A percentile compares a stretch with the other conserved stretches of the same genome.
Conservation (phyloP, 2,888 invertebrate species). For the Yponomeuta cagnagella region DNA sequence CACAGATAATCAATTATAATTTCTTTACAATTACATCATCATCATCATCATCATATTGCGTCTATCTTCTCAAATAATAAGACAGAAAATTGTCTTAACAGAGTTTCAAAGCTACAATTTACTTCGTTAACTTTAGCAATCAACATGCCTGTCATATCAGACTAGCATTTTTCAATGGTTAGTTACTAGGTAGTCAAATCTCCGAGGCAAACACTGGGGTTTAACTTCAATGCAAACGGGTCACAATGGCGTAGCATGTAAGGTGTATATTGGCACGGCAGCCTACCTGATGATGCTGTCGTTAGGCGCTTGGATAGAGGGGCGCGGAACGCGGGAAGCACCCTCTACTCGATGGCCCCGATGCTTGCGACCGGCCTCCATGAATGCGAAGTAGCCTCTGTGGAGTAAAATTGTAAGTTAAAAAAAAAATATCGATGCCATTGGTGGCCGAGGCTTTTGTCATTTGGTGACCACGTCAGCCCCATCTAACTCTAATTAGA, state of each 20-base stretch:
- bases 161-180: background rate
- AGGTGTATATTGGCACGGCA: background rate
- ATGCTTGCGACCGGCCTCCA: conserved; percentile 86
- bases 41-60: too few species aligned
- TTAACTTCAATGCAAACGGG: background rate
- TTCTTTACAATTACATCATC: too few species aligned
- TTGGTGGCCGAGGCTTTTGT: too few species aligned
- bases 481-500: too few species aligned
- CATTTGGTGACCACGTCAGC: too few species aligned
- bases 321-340: conserved; percentile 70
- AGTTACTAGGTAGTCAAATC: background rate
- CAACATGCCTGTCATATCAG: background rate
- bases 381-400: conserved; percentile 92
- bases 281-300: conserved; percentile 80
- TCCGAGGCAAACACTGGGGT: background rate
- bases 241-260: background rate
- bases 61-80: too few species aligned
- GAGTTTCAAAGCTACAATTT: background rate
- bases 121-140: background rate
- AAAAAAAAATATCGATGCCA: too few species aligned
- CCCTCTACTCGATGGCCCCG: conserved; percentile 78
- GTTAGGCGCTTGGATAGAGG: conserved; percentile 80
- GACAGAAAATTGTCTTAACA: too few species aligned
- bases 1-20: too few species aligned
- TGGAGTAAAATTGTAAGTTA: conserved; percentile 17